Percentiles rank a stretch among this genome's conserved stretches.
These are phyloP conservation scores for Cladorhizidae sp. DNA, from an alignment of 37 sponge, comb jelly and placozoan species.

Conservation along the genomic window DNA sequence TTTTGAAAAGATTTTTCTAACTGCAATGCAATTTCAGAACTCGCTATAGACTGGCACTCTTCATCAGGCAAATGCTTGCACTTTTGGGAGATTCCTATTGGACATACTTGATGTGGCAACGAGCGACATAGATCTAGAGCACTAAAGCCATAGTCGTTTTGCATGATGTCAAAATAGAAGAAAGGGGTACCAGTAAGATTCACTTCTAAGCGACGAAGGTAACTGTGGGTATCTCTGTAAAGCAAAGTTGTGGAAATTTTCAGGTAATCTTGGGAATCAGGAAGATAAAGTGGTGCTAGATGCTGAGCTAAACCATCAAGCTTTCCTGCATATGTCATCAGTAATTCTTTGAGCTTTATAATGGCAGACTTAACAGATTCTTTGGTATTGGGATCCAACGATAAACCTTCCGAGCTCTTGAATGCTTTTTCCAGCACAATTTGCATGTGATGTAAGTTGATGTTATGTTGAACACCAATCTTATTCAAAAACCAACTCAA, in stretches of 20 bases:
- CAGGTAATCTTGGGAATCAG: background rate
- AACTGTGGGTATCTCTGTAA: constrained; percentile 19
- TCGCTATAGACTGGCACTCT: background rate
- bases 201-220: background rate
- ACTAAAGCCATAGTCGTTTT: background rate
- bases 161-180: background rate
- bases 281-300: constrained; percentile 34
- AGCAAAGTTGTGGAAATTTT: constrained; percentile 8
- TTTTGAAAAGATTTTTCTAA: background rate
- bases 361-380: background rate
- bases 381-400: constrained; percentile 25
- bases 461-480: constrained; percentile 1
- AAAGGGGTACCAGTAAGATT: background rate
- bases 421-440: constrained; percentile 22
- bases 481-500: background rate
- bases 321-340: background rate
- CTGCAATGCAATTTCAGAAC: background rate
- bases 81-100: constrained; percentile 8
- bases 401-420: background rate
- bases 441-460: constrained; percentile 30
- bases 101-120: constrained; percentile 28
- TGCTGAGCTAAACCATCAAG: background rate
- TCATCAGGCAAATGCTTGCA: constrained; percentile 2
- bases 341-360: background rate
- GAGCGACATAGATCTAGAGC: constrained; percentile 1